phyloP scores from a whole-genome alignment of 2,797 vertebrate genomes.

The Ceyx erithaca region DNA sequence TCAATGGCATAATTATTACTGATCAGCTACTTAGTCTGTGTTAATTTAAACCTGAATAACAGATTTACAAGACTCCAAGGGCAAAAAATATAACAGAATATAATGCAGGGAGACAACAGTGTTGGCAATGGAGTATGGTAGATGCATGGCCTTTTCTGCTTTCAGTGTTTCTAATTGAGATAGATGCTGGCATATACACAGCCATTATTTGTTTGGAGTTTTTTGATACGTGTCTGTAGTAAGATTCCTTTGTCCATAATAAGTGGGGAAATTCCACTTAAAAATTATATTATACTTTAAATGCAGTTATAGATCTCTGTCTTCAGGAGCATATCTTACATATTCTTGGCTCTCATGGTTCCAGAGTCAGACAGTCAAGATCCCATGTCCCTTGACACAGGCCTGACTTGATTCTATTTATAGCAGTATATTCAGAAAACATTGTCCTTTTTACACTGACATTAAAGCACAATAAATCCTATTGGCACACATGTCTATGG shows the following conservation, averaged over 20 bases:
- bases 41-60: neutral
- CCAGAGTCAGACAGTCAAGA: neutral
- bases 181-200: neutral
- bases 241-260: neutral
- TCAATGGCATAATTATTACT: neutral
- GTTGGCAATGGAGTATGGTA: neutral
- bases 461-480: neutral
- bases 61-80: neutral
- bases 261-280: neutral
- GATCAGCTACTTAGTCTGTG: neutral
- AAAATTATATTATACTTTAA: neutral
- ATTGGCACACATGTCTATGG: accelerated
- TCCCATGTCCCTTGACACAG: neutral
- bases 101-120: neutral
- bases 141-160: neutral
- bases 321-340: neutral
- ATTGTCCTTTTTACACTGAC: neutral
- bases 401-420: neutral
- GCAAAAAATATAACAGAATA: neutral
- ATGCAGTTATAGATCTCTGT: neutral
- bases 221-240: neutral
- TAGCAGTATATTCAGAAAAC: neutral
- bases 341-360: neutral
- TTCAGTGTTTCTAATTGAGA: neutral
- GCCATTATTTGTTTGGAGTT: neutral